A percentile compares a stretch with the other conserved stretches of the same genome.
phyloP scores from a whole-genome alignment of 1,140 invertebrate species.

The Laupala kohalensis region DNA sequence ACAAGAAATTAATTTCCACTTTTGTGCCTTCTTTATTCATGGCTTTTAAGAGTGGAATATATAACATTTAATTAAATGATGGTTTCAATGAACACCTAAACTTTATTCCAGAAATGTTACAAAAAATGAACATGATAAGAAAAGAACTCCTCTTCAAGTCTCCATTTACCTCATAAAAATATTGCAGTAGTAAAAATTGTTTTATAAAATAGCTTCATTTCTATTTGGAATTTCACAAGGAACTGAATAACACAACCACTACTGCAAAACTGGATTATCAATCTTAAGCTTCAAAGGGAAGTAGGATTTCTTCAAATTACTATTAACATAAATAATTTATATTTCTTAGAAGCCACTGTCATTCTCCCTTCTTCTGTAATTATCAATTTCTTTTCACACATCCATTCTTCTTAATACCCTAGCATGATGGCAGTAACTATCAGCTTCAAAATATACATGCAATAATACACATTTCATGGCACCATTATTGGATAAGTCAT shows the following conservation, averaged over 20 bases:
- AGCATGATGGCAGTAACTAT: background rate
- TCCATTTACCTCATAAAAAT: no score
- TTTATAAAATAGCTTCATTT: no score
- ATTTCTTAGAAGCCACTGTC: no score
- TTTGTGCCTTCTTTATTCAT: background rate
- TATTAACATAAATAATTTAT: no score
- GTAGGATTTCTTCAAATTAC: background rate
- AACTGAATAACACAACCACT: background rate
- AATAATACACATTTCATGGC: background rate
- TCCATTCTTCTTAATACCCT: background rate
- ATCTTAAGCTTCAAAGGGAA: background rate
- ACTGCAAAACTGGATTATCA: background rate
- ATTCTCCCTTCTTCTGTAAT: background rate
- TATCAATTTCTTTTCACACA: background rate
- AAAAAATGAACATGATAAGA: no score
- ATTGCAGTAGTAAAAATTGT: no score
- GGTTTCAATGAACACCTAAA: background rate
- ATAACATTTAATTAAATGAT: background rate
- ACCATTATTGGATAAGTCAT: background rate
- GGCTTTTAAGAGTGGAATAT: background rate
- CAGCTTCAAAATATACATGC: background rate
- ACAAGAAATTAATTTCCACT: background rate
- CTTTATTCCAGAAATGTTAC: background rate
- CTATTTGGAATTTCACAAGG: background rate
- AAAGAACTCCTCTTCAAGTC: no score